phyloP scores from a whole-genome alignment of 2,797 vertebrate species.

The Salarias fasciatus region DNA sequence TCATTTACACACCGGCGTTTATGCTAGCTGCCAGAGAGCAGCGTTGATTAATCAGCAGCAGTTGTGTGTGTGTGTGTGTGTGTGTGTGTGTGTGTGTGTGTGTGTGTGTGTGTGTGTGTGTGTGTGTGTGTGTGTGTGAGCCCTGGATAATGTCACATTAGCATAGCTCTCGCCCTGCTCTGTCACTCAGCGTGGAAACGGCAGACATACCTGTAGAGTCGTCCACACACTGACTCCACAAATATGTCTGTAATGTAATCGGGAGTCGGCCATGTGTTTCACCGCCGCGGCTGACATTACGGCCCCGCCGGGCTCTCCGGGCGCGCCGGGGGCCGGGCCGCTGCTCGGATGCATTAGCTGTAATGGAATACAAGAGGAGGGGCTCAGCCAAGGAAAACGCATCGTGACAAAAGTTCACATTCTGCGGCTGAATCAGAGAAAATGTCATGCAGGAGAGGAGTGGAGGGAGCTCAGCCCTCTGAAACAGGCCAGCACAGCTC shows the following conservation, averaged over 20 bases:
- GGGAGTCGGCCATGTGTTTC: slow-evolving; percentile 55
- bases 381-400: slow-evolving; percentile 37
- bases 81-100: slow-evolving; percentile 13
- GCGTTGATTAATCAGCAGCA: slow-evolving; percentile 44
- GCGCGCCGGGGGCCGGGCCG: slow-evolving; percentile 7
- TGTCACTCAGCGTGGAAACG: slow-evolving; percentile 52
- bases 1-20: slow-evolving; percentile 29
- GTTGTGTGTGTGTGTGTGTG: slow-evolving; percentile 6
- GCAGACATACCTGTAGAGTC: slow-evolving; percentile 51
- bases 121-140: slow-evolving; percentile 24
- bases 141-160: slow-evolving; percentile 67
- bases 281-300: slow-evolving; percentile 35
- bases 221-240: slow-evolving; percentile 34
- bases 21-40: slow-evolving; percentile 16
- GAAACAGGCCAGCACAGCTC: too few species aligned
- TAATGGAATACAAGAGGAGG: slow-evolving; percentile 32
- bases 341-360: slow-evolving; percentile 39
- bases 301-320: slow-evolving; percentile 7
- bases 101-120: slow-evolving; percentile 15
- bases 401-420: slow-evolving; percentile 8
- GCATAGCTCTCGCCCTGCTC: slow-evolving; percentile 46
- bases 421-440: slow-evolving; percentile 23
- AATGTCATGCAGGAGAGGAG: neutral
- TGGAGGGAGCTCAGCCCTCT: neutral
- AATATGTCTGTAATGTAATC: slow-evolving; percentile 57